Conservation (phyloP, 2,113 vertebrate genomes). For the Suncus etruscus region DNA sequence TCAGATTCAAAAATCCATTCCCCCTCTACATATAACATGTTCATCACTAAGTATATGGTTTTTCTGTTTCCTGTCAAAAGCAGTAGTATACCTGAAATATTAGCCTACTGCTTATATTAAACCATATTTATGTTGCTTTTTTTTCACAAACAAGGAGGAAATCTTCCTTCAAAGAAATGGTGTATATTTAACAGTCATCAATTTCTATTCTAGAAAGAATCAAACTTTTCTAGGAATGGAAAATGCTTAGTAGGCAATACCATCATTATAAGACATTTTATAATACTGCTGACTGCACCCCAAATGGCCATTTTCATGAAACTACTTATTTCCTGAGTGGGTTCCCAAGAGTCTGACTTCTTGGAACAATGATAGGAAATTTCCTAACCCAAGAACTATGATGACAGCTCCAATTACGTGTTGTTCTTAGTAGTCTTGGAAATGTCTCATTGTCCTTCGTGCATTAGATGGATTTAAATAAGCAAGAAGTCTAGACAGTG, state of each 20-base stretch:
- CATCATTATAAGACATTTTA: not conserved
- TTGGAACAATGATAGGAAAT: slow-evolving; percentile 74
- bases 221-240: slow-evolving; percentile 42
- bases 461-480: slow-evolving; percentile 62
- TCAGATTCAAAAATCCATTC: too few species aligned
- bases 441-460: slow-evolving; percentile 65
- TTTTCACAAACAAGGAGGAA: slow-evolving; percentile 27
- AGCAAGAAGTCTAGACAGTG: slow-evolving; percentile 71
- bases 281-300: not conserved
- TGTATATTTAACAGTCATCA: slow-evolving; percentile 12
- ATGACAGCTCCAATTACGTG: slow-evolving; percentile 9
- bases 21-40: not conserved
- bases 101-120: not conserved
- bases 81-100: not conserved
- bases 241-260: slow-evolving; percentile 42
- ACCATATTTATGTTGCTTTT: not conserved
- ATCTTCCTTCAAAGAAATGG: slow-evolving; percentile 11
- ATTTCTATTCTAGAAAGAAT: slow-evolving; percentile 51
- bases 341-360: slow-evolving; percentile 66
- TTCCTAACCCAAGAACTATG: slow-evolving; percentile 50
- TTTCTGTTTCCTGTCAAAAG: not conserved
- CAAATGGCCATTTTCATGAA: slow-evolving; percentile 50
- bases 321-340: slow-evolving; percentile 60
- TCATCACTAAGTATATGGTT: not conserved
- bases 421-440: slow-evolving; percentile 58